A percentile compares a stretch with the other conserved stretches of the same genome.
Conservation (phyloP, 2,888 invertebrate species). For the Ennomos fuscantarius region DNA sequence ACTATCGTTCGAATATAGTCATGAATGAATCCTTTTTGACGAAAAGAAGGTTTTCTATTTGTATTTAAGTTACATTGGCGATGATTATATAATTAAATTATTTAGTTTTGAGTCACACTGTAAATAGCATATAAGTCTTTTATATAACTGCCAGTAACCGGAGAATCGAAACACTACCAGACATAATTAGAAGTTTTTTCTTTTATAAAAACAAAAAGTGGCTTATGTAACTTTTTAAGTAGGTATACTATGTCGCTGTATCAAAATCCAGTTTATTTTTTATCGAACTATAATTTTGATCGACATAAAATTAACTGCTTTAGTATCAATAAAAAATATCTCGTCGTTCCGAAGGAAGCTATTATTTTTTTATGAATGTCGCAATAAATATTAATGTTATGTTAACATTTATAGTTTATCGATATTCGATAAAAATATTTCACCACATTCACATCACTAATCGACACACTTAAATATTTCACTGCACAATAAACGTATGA, state of each 20-base stretch:
- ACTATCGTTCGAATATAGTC: too few relatives aligned
- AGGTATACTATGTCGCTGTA: neutral
- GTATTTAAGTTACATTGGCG: neutral
- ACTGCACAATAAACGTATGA: conserved; percentile 28
- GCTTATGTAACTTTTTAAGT: neutral
- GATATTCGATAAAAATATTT: too few relatives aligned
- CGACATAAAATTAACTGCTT: conserved; percentile 18
- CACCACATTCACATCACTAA: neutral
- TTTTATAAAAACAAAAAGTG: neutral
- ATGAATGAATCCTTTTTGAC: too few relatives aligned
- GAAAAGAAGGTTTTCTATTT: too few relatives aligned
- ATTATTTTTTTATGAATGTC: neutral
- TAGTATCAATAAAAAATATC: conserved; percentile 21
- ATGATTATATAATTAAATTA: neutral
- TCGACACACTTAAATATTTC: conserved; percentile 5
- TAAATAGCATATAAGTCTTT: conserved; percentile 22
- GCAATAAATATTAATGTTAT: too few relatives aligned
- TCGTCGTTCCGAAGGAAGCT: neutral
- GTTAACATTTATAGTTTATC: too few relatives aligned
- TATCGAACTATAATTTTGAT: conserved; percentile 17
- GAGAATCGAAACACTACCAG: conserved; percentile 9
- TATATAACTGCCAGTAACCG: conserved; percentile 15
- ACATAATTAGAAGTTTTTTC: neutral
- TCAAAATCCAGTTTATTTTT: conserved; percentile 16
- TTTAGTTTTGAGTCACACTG: neutral